Evolutionary conservation across 1,140 invertebrate genomes (phyloP).

Genomic region (Caenorhabditis brenneri): DNA sequence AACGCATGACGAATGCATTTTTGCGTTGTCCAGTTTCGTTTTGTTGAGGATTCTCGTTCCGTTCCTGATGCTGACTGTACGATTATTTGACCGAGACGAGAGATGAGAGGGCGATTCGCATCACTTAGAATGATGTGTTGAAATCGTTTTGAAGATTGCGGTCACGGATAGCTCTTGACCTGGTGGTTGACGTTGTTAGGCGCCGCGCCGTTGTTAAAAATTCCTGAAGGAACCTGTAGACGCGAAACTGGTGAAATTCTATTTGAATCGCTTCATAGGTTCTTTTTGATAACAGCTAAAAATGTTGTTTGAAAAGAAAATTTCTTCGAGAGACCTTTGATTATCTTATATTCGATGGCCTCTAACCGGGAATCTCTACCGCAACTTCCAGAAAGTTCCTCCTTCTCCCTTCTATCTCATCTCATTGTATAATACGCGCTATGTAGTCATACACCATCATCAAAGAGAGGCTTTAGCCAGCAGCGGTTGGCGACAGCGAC

Average conservation of each 20-base stretch:
- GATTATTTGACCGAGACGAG: conserved; percentile 17
- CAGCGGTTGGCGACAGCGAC: conserved; percentile 6
- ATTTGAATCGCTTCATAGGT: no score
- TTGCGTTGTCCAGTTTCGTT: not conserved
- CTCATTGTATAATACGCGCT: not conserved
- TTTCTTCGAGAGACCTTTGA: no score
- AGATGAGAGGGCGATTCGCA: not conserved
- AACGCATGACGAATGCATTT: conserved; percentile 25
- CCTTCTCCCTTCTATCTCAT: not conserved
- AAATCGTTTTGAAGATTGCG: conserved; percentile 40
- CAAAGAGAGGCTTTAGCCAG: conserved; percentile 16
- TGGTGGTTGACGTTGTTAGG: conserved; percentile 5
- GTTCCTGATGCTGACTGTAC: conserved; percentile 7
- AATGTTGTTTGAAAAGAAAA: no score
- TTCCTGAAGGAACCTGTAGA: not conserved
- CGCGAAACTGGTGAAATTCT: not conserved
- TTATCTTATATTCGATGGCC: no score
- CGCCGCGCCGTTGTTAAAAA: not conserved
- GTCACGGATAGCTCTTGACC: conserved; percentile 42
- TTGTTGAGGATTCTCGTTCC: not conserved
- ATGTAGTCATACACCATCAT: conserved; percentile 19
- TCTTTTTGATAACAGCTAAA: no score
- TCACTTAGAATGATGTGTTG: conserved; percentile 36
- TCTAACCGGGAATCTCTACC: not conserved
- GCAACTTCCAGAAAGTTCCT: not conserved